Conservation (phyloP, 2,113 vertebrate species). For the Vulpes ferrilata region DNA sequence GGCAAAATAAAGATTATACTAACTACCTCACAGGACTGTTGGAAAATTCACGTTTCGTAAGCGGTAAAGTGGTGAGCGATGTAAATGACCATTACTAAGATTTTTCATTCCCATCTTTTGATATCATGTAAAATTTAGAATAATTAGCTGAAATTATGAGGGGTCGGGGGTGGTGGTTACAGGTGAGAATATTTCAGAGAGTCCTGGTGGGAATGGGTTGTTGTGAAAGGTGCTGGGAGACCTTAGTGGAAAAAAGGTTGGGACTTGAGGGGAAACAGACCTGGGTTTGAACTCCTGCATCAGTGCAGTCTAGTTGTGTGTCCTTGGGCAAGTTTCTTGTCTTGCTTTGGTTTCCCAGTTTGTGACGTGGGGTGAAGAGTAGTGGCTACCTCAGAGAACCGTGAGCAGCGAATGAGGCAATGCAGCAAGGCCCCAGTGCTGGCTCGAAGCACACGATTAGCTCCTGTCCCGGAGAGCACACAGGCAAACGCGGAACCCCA, state of each 20-base stretch:
- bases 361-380: neutral
- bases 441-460: neutral
- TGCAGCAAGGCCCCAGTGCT: neutral
- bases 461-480: neutral
- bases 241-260: neutral
- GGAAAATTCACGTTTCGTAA: neutral
- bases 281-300: neutral
- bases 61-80: neutral
- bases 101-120: neutral
- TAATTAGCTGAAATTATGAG: neutral
- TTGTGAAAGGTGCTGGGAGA: neutral
- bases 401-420: neutral
- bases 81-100: neutral
- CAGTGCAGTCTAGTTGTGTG: neutral
- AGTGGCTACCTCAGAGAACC: neutral
- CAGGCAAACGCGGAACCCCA: neutral
- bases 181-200: neutral
- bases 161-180: neutral
- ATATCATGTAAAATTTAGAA: neutral
- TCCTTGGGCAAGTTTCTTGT: neutral
- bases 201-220: neutral
- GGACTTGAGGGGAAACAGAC: neutral
- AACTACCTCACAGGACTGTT: neutral
- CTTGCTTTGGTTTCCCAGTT: neutral
- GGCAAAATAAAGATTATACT: neutral